Base-by-base conservation (phyloP, 2,797 vertebrate genomes). In the Notolabrus celidotus region DNA sequence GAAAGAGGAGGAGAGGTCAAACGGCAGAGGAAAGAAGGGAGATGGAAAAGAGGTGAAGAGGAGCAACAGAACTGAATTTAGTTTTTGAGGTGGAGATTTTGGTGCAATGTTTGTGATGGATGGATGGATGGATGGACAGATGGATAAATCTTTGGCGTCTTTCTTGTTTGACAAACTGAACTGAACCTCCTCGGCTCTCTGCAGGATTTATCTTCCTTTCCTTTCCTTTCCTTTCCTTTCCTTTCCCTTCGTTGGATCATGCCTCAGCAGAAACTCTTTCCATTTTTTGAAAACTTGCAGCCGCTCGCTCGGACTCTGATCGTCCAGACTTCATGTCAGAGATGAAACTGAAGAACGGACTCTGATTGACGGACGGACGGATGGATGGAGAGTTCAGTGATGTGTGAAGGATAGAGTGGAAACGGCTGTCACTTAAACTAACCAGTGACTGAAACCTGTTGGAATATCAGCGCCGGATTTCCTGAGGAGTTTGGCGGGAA, bases 261-360 rank as follows among this genome's bases (percentile, higher is more conserved):
- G 42, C 38, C 15, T 17, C 43, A 11, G 10, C 42, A 23, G 8
- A 1, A 36, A n/a, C 19, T 38, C 20, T 2, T 0, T 2, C 25
- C 27, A 5, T 33, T 42, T 23, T 12, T 7, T 65, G 50, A 42
- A 56, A 73, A 62, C 43, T 52, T 75, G 20, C 23, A 53, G 38
- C 52, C 1, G 3, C 14, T 42, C 0, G 1, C 56, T 74, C 4
- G 0, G 19, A 41, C 65, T 12, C 31, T 2, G 50, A 61, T 41
- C 16, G 16, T 2, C 2, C 54, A 23, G 29, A 45, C 29, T 17
- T 53, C 39, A 4, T n/a, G 66, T 58, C 46, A 29, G 33, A 52
- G 42, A 31, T 11, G 22, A 70, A 55, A 29, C 31, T 2, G 0
- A 7, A 43, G 49, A n/a, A n/a, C n/a, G n/a, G 54, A 39, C 3